Base-by-base conservation (phyloP, 2,888 invertebrate species). In the Antheraea yamamai region DNA sequence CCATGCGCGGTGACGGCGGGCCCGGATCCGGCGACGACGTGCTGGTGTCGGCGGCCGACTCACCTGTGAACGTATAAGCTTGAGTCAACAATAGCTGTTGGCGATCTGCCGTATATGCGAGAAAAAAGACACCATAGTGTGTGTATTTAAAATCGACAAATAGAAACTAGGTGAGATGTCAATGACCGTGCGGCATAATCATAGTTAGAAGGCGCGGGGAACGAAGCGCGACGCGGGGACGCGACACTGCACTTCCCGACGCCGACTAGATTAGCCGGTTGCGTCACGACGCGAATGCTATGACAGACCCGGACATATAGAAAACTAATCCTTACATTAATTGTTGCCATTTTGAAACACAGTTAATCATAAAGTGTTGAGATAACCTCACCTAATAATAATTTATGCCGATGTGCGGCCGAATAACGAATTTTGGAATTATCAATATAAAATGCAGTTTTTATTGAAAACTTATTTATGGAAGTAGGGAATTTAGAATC, bases 1-100 rank as follows among this genome's bases (percentile, higher is more conserved):
- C 96, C 96, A 96, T 96, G 95, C 97, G 97, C 91, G 98, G 98
- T 90, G 98, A 98, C 92, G 97, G 96, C 90, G 98, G 97, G 92
- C 97, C 97, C 85, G 97, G 96, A 95, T 98, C 98, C 92, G 98
- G 98, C 90, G 98, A 98, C 91, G 98, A 98, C 91, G 98, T 98
- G 93, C 97, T 98, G 91, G 98, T 98, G 95, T 98, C 98, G 92
- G 98, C 98, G 95, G 98, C 97, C 92, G 98, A 98, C 96, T 98
- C 98, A 95, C 97, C 97, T 97, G 96, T 85, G 87, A 83, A 84
- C 85, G 90, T 90, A 93, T 89, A 81, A 77, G 76, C 61, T 75
- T 79, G 76, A 90, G 91, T 95, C 88, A 95, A 82, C 78, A 82
- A 88, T 79, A 84, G 79, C 76, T 73, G 73, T 80, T 81, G 81